Evolutionary conservation across 2,113 vertebrate species (phyloP).

Genomic region (Dasyornis broadbenti): DNA sequence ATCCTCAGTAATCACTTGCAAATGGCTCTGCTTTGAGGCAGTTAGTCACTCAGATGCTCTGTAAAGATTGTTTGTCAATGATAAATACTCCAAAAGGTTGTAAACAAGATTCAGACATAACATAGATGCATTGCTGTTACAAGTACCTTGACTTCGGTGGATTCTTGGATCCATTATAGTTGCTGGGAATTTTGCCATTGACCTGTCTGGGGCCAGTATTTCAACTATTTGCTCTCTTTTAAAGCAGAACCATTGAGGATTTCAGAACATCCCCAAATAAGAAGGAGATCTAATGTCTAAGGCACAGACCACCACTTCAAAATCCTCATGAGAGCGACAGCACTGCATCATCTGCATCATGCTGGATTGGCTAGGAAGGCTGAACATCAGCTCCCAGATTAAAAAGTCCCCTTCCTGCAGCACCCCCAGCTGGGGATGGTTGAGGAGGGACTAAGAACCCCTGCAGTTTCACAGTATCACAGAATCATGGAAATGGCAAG

Average conservation of each 20-base stretch:
- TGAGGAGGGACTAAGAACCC: neutral
- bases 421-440: neutral
- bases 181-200: neutral
- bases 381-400: neutral
- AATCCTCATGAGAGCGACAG: neutral
- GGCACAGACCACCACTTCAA: neutral
- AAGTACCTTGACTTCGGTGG: neutral
- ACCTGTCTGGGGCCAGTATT: neutral
- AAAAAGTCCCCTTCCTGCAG: neutral
- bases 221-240: neutral
- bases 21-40: neutral
- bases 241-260: neutral
- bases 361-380: neutral
- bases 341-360: neutral
- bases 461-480: neutral
- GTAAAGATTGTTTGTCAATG: neutral
- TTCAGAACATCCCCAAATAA: neutral
- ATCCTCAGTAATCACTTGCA: neutral
- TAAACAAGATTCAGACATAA: neutral
- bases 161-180: neutral
- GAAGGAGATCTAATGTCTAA: neutral
- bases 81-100: neutral
- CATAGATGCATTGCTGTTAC: neutral
- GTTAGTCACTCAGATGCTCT: neutral
- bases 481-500: neutral